Evolutionary conservation across 2,797 vertebrate species (phyloP).

Genomic region (Amniataba percoides): DNA sequence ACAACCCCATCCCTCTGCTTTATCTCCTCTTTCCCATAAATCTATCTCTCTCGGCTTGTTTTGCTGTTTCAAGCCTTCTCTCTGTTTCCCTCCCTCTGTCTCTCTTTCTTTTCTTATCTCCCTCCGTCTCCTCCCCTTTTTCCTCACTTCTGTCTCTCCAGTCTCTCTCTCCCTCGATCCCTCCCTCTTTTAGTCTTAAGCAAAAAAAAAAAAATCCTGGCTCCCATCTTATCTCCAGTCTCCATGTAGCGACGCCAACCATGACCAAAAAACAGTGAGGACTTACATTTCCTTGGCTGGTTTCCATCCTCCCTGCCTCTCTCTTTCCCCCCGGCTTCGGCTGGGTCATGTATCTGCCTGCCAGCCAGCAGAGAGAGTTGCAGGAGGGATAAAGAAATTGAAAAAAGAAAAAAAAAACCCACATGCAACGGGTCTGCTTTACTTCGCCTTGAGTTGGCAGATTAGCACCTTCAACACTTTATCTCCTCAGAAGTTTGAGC

Average conservation of each 20-base stretch:
- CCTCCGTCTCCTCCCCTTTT: constrained; percentile 31
- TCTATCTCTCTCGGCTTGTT: constrained; percentile 42
- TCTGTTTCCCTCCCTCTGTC: constrained; percentile 30
- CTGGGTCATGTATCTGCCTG: constrained; percentile 65
- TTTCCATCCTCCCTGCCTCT: constrained; percentile 54
- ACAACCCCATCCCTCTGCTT: constrained; percentile 35
- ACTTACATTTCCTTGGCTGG: constrained; percentile 73
- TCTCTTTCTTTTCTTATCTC: constrained; percentile 34
- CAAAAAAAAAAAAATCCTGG: constrained; percentile 68
- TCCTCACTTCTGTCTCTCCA: constrained; percentile 38
- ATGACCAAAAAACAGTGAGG: constrained; percentile 70
- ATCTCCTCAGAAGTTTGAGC: constrained; percentile 54
- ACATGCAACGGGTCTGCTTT: constrained; percentile 42
- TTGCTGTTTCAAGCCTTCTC: constrained; percentile 25
- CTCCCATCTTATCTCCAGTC: constrained; percentile 79
- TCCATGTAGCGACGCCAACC: constrained; percentile 75
- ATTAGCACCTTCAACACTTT: constrained; percentile 61
- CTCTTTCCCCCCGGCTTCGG: constrained; percentile 44
- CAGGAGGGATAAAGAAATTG: constrained; percentile 8
- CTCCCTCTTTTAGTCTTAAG: constrained; percentile 63
- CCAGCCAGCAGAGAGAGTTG: constrained; percentile 48
- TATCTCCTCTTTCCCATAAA: constrained; percentile 49
- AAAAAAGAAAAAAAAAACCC: constrained; percentile 6
- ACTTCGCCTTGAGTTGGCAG: constrained; percentile 62
- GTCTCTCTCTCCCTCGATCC: constrained; percentile 36